A percentile compares a stretch with the other conserved stretches of the same genome.
These are phyloP conservation scores for Leucopsar rothschildi DNA, from an alignment of 2,113 vertebrate genomes.

Conservation along the genomic window DNA sequence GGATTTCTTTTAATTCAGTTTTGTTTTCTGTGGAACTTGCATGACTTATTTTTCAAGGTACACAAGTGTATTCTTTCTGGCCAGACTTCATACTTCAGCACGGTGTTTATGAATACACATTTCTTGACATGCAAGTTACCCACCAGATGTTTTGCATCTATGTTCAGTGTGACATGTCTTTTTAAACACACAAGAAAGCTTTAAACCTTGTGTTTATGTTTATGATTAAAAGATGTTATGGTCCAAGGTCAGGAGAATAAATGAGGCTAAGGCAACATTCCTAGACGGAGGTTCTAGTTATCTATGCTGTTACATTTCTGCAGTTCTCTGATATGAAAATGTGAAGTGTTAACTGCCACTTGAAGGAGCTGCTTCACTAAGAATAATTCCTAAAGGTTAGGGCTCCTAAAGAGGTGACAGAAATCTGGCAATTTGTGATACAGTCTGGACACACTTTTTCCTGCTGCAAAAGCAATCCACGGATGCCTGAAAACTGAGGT, in stretches of 20 bases:
- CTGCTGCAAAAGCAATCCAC: background rate
- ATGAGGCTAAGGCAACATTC: background rate
- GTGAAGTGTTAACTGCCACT: background rate
- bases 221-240: background rate
- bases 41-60: background rate
- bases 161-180: background rate
- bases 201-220: background rate
- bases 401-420: background rate
- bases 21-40: background rate
- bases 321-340: background rate
- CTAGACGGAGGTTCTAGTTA: background rate
- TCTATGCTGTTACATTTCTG: background rate
- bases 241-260: background rate
- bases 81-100: background rate
- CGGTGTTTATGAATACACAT: background rate
- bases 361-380: background rate
- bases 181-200: background rate
- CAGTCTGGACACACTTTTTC: background rate
- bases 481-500: background rate
- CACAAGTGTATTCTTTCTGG: background rate
- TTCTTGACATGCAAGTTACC: background rate
- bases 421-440: background rate
- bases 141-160: background rate
- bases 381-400: background rate
- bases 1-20: background rate